phyloP scores from a whole-genome alignment of 2,113 vertebrate genomes.

The Paracanthobrama guichenoti region DNA sequence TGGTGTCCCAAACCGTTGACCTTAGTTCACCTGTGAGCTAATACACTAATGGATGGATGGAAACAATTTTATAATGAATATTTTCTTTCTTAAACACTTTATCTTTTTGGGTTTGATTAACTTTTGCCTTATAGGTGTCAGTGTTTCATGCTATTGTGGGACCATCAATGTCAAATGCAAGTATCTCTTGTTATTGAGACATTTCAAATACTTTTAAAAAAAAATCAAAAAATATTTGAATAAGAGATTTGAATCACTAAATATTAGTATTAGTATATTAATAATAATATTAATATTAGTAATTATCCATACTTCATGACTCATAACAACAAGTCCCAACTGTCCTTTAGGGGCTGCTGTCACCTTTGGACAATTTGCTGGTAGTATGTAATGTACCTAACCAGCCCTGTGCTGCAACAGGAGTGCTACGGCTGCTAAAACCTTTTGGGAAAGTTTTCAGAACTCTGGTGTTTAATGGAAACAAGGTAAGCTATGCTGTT shows the following conservation, averaged over 20 bases:
- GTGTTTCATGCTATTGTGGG: constrained; percentile 31
- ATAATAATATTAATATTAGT: too few species aligned
- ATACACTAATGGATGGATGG: background rate
- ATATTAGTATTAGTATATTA: too few species aligned
- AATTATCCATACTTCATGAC: too few species aligned
- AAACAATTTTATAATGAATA: background rate
- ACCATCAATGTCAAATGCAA: constrained; percentile 27
- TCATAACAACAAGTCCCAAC: background rate
- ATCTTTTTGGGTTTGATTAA: background rate
- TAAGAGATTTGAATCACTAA: too few species aligned
- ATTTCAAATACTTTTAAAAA: background rate
- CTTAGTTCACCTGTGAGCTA: constrained; percentile 30
- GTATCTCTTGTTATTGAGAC: background rate
- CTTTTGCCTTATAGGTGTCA: background rate
- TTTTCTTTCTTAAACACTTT: background rate
- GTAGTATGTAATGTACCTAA: constrained; percentile 37
- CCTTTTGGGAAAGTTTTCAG: constrained; percentile 28
- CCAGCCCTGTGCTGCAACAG: constrained; percentile 14
- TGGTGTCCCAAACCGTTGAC: constrained; percentile 16
- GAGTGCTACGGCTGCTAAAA: constrained; percentile 12
- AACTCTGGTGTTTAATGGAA: background rate
- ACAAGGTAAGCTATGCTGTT: constrained; percentile 13
- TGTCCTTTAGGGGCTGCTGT: constrained; percentile 16
- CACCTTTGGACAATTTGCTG: constrained; percentile 4
- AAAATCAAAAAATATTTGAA: background rate